phyloP scores from a whole-genome alignment of 1,140 invertebrate species.

The Aphelenchoides fujianensis region DNA sequence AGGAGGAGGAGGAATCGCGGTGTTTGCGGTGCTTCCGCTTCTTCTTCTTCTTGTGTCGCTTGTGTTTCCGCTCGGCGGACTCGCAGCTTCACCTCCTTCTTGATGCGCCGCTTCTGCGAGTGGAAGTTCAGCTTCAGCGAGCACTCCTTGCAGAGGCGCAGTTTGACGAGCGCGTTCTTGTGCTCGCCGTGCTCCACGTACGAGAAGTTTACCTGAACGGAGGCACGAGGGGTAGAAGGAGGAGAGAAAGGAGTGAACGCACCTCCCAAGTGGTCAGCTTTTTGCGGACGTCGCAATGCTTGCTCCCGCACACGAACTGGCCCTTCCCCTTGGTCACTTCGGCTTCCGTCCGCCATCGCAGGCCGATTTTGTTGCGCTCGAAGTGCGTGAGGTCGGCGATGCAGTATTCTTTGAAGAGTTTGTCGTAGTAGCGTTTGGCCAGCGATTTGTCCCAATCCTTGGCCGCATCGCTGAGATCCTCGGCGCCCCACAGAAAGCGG shows the following conservation, averaged over 20 bases:
- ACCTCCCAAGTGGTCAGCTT: conserved; percentile 88
- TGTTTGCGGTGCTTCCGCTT: background rate
- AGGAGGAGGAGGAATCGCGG: background rate
- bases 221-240: conserved; percentile 15
- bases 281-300: conserved; percentile 71
- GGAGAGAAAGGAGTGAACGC: background rate
- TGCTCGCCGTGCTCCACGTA: conserved; percentile 82
- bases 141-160: conserved; percentile 83
- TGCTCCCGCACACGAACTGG: conserved; percentile 87
- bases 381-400: conserved; percentile 83
- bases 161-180: conserved; percentile 91
- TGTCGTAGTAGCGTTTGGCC: conserved; percentile 95
- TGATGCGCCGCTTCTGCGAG: conserved; percentile 34
- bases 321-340: conserved; percentile 88
- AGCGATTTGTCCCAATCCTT: conserved; percentile 76
- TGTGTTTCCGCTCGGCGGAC: background rate
- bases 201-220: conserved; percentile 77
- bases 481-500: conserved; percentile 86
- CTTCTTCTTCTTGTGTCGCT: background rate
- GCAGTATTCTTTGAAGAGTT: conserved; percentile 97
- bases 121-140: conserved; percentile 88
- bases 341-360: conserved; percentile 88
- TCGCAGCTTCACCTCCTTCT: background rate
- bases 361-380: conserved; percentile 87
- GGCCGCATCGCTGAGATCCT: conserved; percentile 66